Evolutionary conservation across 2,888 invertebrate genomes (phyloP).

Genomic region (Acholoe squamosa): DNA sequence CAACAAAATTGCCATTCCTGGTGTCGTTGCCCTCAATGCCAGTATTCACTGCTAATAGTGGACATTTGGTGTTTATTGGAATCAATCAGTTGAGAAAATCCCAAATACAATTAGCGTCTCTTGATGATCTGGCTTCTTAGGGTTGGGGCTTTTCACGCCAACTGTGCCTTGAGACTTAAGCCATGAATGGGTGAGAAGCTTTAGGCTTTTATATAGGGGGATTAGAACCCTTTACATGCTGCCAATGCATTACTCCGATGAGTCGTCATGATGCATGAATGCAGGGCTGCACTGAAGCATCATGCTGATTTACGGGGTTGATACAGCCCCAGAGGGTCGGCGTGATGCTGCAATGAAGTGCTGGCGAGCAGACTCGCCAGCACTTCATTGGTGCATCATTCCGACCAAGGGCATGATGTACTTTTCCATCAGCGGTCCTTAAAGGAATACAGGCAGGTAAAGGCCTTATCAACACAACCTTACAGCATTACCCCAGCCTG

Average conservation of each 20-base stretch:
- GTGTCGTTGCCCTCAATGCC: neutral
- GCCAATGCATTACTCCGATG: too few relatives aligned
- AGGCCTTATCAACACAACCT: constrained; percentile 49
- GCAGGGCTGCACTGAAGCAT: too few relatives aligned
- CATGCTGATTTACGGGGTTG: too few relatives aligned
- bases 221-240: too few relatives aligned
- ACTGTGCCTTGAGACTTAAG: neutral
- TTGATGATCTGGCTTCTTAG: constrained; percentile 3
- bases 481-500: neutral
- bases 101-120: constrained; percentile 1
- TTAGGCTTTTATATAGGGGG: neutral
- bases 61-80: neutral
- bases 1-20: neutral
- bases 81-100: neutral
- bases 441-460: neutral
- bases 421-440: too few relatives aligned
- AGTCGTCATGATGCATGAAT: too few relatives aligned
- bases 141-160: constrained; percentile 3
- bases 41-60: neutral
- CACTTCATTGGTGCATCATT: too few relatives aligned
- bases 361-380: too few relatives aligned
- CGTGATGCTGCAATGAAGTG: too few relatives aligned
- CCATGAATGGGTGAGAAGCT: neutral
- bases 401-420: too few relatives aligned
- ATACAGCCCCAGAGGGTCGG: too few relatives aligned